Percentiles rank a stretch among this genome's conserved stretches.
Evolutionary conservation across 2,113 vertebrate species (phyloP).

Genomic region (Hyperopisus bebe): DNA sequence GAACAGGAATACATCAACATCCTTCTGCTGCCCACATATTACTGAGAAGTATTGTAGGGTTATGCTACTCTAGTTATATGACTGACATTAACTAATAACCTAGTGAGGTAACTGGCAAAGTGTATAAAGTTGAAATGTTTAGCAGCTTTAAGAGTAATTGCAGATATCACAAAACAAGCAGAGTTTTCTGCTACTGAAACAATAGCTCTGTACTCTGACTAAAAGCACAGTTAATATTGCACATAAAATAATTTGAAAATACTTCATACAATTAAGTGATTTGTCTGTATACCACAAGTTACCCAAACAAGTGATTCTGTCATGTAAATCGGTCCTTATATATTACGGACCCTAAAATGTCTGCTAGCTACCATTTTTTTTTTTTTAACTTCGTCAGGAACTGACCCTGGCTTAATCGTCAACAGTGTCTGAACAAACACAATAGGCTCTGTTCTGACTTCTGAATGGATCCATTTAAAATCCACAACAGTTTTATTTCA

Average conservation of each 20-base stretch:
- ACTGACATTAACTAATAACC: neutral
- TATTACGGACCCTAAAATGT: neutral
- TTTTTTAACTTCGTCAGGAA: neutral
- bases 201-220: neutral
- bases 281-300: neutral
- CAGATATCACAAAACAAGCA: too few relatives aligned
- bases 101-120: too few relatives aligned
- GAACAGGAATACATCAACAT: neutral
- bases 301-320: neutral
- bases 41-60: neutral
- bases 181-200: neutral
- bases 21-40: neutral
- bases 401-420: neutral
- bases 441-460: neutral
- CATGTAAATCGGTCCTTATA: neutral
- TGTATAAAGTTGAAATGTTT: too few relatives aligned
- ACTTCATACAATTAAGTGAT: neutral
- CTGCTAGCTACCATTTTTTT: neutral
- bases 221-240: neutral
- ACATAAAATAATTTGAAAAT: neutral
- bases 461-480: neutral
- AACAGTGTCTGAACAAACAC: neutral
- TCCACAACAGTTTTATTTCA: neutral
- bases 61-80: neutral
- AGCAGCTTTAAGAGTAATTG: too few relatives aligned